Evolutionary conservation across 2,888 invertebrate species (phyloP).

Genomic region (Sericinus montela): DNA sequence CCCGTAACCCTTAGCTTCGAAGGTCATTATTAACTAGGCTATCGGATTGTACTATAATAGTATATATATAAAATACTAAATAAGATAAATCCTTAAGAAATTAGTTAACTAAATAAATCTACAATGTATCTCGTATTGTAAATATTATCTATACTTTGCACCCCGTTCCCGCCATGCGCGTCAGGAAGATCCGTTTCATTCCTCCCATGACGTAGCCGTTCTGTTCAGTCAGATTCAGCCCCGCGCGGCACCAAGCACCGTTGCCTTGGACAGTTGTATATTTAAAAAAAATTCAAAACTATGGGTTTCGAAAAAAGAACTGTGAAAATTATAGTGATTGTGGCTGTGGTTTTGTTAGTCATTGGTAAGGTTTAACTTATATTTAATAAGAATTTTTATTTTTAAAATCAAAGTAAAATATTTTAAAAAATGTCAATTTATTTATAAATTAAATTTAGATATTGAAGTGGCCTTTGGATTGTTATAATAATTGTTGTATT

Average conservation of each 20-base stretch:
- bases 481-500: too few relatives aligned
- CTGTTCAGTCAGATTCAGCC: slow-evolving; percentile 2
- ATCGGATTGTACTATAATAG: too few relatives aligned
- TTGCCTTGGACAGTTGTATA: neutral
- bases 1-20: too few relatives aligned
- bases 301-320: slow-evolving; percentile 65
- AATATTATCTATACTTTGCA: neutral
- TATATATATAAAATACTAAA: too few relatives aligned
- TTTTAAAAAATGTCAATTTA: too few relatives aligned
- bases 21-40: too few relatives aligned
- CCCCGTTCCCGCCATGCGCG: slow-evolving; percentile 5
- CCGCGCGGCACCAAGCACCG: slow-evolving; percentile 1
- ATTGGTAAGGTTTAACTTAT: slow-evolving; percentile 46
- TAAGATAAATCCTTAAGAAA: too few relatives aligned
- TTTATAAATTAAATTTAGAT: too few relatives aligned
- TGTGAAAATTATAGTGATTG: slow-evolving; percentile 58
- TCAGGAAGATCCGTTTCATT: slow-evolving; percentile 1
- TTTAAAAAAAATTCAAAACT: slow-evolving; percentile 21
- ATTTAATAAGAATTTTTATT: too few relatives aligned
- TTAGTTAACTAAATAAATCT: neutral
- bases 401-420: too few relatives aligned
- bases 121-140: slow-evolving; percentile 1
- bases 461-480: too few relatives aligned
- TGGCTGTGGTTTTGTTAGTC: slow-evolving; percentile 47
- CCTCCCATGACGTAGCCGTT: neutral